These are phyloP conservation scores for Dinocampus coccinellae DNA, from an alignment of 2,888 invertebrate genomes.

Conservation along the genomic window DNA sequence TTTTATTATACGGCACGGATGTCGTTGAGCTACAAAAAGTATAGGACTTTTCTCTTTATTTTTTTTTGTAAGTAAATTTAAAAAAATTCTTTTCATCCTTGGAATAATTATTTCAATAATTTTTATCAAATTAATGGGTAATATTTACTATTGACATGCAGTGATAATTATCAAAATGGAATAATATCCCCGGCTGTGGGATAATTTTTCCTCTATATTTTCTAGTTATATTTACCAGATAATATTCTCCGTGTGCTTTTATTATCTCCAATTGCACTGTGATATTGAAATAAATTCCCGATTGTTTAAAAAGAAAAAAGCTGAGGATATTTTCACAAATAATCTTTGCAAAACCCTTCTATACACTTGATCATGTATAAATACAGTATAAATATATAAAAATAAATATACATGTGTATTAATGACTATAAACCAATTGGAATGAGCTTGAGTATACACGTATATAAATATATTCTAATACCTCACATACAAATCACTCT, in stretches of 20 bases:
- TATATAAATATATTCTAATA: neutral
- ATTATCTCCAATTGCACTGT: conserved; percentile 34
- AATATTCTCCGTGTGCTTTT: conserved; percentile 10
- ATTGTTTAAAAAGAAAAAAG: neutral
- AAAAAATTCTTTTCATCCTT: too few relatives aligned
- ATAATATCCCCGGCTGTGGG: neutral
- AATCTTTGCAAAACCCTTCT: neutral
- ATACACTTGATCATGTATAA: neutral
- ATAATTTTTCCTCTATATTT: too few relatives aligned
- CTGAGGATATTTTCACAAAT: conserved; percentile 19
- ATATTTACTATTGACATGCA: too few relatives aligned
- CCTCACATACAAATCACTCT: neutral
- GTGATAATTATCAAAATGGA: too few relatives aligned
- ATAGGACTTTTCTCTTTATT: too few relatives aligned
- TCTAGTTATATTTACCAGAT: too few relatives aligned
- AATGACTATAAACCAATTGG: conserved; percentile 11
- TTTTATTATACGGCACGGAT: too few relatives aligned
- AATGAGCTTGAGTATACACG: neutral
- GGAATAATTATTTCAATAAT: too few relatives aligned
- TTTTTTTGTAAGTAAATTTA: too few relatives aligned
- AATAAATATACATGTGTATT: neutral
- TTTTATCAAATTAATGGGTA: too few relatives aligned
- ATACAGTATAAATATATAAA: neutral
- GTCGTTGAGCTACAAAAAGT: too few relatives aligned
- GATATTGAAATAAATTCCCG: conserved; percentile 28